Percentiles rank a stretch among this genome's conserved stretches.
phyloP scores from a whole-genome alignment of 2,797 vertebrate species.

The Diplodus sargus region DNA sequence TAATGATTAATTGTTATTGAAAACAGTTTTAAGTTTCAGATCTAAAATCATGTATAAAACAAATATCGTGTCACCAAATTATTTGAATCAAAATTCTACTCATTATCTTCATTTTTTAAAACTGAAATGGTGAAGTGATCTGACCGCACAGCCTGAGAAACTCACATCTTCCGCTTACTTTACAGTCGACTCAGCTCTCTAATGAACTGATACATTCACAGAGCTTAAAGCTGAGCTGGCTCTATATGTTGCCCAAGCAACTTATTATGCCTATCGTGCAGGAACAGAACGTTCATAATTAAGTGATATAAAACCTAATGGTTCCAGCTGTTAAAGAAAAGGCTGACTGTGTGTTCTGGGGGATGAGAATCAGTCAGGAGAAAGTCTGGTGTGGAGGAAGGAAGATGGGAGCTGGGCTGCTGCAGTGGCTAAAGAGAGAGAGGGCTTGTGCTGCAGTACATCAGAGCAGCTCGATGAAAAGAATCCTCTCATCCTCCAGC shows the following conservation, averaged over 20 bases:
- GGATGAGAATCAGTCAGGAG: conserved; percentile 48
- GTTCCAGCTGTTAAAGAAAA: conserved; percentile 64
- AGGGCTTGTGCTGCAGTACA: conserved; percentile 48
- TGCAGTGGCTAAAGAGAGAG: conserved; percentile 44
- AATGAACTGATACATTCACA: conserved; percentile 51
- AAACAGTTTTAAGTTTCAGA: background rate
- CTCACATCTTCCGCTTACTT: conserved; percentile 38
- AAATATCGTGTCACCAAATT: conserved; percentile 5
- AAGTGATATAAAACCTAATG: conserved; percentile 72
- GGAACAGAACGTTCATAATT: conserved; percentile 58
- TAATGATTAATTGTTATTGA: background rate
- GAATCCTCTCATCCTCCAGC: conserved; percentile 61
- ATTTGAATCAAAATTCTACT: conserved; percentile 16
- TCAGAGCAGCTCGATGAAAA: conserved; percentile 50
- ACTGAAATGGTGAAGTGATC: conserved; percentile 41
- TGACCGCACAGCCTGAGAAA: conserved; percentile 9
- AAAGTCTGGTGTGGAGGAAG: conserved; percentile 31
- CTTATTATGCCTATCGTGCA: conserved; percentile 57
- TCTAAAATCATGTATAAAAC: background rate
- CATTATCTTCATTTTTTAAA: conserved; percentile 39
- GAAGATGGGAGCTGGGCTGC: conserved; percentile 37
- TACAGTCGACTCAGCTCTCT: conserved; percentile 56
- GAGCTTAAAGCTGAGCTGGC: conserved; percentile 47
- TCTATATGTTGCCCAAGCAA: conserved; percentile 52
- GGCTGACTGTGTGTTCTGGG: conserved; percentile 55